Base-by-base conservation (phyloP, 1,140 invertebrate species). In the Zaprionus ornatus region DNA sequence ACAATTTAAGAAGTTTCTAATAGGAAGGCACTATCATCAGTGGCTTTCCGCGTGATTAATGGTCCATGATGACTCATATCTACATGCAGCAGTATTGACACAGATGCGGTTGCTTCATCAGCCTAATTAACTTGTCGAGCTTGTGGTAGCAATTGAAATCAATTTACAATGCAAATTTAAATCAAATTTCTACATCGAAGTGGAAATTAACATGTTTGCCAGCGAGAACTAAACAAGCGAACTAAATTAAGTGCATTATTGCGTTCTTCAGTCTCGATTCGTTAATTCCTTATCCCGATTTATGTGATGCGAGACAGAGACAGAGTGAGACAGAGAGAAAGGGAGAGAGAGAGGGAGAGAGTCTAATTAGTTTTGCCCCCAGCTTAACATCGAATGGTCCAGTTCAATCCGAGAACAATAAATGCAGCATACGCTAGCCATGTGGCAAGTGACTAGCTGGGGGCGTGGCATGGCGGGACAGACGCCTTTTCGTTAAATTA, bases 401-500 rank as follows among this genome's bases (percentile, higher is more conserved):
- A 37, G 13, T 37, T 45, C n/a, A 45, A 17, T 23, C 19, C 32
- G 19, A 61, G 35, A 10, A 32, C 63, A 55, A 40, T 27, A 25
- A 63, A 35, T 63, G 45, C 45, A 54, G 29, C 19, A 54, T 52
- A 45, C 27, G 55, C 5, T 37, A 17, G 21, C 17, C 17, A 61
- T 10, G 48, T 55, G 25, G 13, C 25, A 67, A 27, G 4, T n/a
- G 17, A 10, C 25, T 57, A 27, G 13, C 10, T 13, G 10, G 4
- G 21, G 56, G 17, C 15, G 37, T 29, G 3, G n/a, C 19, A 32
- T 2, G 37, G 13, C 23, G 25, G 7, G 56, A 21, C 54, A 25
- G 48, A 9, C 15, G 64, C 32, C n/a, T 27, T 21, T 40, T 63
- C 4, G 48, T 63, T 59, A 69, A 63, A 63, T 63, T 74, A 69